phyloP scores from a whole-genome alignment of 2,888 invertebrate species.

The Zhengitettix transpicula region DNA sequence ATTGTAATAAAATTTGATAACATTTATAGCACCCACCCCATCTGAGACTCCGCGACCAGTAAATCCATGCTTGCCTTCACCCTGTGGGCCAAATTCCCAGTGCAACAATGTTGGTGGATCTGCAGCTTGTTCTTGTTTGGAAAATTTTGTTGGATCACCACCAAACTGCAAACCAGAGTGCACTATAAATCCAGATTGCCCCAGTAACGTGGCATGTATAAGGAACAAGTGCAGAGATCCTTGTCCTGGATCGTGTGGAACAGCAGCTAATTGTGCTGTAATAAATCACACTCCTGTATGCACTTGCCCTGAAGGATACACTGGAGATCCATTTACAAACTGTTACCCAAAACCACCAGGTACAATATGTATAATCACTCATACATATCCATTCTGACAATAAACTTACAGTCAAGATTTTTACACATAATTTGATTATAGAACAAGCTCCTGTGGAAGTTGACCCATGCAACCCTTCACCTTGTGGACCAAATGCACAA shows the following conservation, averaged over 20 bases:
- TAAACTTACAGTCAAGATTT: too few species aligned
- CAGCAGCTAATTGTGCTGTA: constrained; percentile 22
- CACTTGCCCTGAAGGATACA: constrained; percentile 35
- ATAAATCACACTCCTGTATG: constrained; percentile 24
- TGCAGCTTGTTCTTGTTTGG: constrained; percentile 21
- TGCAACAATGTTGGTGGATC: constrained; percentile 19
- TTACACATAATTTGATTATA: too few species aligned
- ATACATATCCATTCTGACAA: too few species aligned
- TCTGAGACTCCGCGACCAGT: constrained; percentile 14
- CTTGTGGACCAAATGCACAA: constrained; percentile 38
- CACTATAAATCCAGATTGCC: constrained; percentile 41
- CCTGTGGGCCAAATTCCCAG: constrained; percentile 22
- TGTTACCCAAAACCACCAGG: constrained; percentile 22
- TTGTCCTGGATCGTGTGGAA: constrained; percentile 30
- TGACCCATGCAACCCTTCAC: constrained; percentile 28
- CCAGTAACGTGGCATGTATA: constrained; percentile 23
- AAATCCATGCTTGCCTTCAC: constrained; percentile 34
- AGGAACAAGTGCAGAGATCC: constrained; percentile 32
- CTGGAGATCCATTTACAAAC: constrained; percentile 23
- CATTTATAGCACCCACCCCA: constrained; percentile 3
- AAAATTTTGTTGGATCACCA: constrained; percentile 26
- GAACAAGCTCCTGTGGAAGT: constrained; percentile 6
- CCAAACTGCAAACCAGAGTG: constrained; percentile 31
- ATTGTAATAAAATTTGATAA: not conserved
- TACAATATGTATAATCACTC: too few species aligned